phyloP scores from a whole-genome alignment of 2,888 invertebrate genomes.

The Hypomecis atomaria region DNA sequence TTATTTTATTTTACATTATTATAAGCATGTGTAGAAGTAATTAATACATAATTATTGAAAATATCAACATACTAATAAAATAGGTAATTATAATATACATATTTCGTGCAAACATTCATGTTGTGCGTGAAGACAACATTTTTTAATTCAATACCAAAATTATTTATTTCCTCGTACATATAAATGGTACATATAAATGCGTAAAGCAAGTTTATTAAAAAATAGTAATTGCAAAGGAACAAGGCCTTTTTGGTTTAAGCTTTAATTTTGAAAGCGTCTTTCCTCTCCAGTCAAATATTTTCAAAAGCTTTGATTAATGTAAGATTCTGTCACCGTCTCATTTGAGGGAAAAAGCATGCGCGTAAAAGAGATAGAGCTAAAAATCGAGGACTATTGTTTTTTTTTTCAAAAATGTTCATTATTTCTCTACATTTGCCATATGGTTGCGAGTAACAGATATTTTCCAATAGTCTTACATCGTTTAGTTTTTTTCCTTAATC shows the following conservation, averaged over 20 bases:
- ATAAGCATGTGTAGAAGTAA: too few relatives aligned
- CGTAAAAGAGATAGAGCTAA: background rate
- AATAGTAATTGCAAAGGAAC: background rate
- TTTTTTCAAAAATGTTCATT: background rate
- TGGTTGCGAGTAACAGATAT: background rate
- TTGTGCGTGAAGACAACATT: conserved; percentile 1
- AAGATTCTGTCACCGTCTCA: background rate
- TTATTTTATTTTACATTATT: too few relatives aligned
- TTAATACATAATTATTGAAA: too few relatives aligned
- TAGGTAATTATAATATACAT: too few relatives aligned
- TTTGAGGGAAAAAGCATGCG: background rate
- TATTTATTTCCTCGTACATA: background rate
- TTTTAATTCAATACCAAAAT: background rate
- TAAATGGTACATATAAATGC: conserved; percentile 1
- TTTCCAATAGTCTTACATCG: conserved; percentile 26
- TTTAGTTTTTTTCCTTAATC: conserved; percentile 48
- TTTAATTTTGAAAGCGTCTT: background rate
- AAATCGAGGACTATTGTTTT: too few relatives aligned
- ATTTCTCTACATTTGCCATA: background rate
- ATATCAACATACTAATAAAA: too few relatives aligned
- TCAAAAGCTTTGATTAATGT: too few relatives aligned
- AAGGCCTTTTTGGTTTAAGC: background rate
- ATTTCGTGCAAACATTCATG: conserved; percentile 3
- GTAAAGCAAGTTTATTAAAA: conserved; percentile 3
- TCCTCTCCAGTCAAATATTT: background rate